A percentile compares a stretch with the other conserved stretches of the same genome.
phyloP scores from a whole-genome alignment of 1,140 invertebrate species.

The Orchesella cincta region DNA sequence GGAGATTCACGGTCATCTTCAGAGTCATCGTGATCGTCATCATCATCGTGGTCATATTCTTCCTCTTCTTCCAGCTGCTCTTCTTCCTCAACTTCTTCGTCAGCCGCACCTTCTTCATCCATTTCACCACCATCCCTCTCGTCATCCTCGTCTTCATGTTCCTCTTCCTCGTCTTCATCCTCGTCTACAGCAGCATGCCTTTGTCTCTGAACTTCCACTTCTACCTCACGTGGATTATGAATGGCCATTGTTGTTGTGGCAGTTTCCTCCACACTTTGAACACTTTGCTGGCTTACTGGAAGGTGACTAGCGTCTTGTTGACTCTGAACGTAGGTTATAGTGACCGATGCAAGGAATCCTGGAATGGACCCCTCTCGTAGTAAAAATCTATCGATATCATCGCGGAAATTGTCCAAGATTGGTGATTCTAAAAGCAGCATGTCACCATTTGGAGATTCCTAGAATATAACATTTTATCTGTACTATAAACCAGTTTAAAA shows the following conservation, averaged over 20 bases:
- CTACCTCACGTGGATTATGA: constrained; percentile 23
- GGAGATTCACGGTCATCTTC: constrained; percentile 23
- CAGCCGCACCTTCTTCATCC: constrained; percentile 13
- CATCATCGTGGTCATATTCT: constrained; percentile 14
- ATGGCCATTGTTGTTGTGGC: background rate
- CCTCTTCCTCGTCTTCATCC: constrained; percentile 31
- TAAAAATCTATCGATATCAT: constrained; percentile 47
- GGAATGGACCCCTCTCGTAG: constrained; percentile 43
- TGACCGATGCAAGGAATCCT: constrained; percentile 43
- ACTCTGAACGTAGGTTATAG: constrained; percentile 41
- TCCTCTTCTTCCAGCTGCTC: constrained; percentile 30
- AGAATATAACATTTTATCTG: constrained; percentile 25
- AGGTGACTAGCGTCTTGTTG: background rate
- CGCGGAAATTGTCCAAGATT: constrained; percentile 43
- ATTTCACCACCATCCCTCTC: constrained; percentile 29
- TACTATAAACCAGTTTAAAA: no score
- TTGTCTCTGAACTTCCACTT: constrained; percentile 34
- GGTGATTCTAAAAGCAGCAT: constrained; percentile 49
- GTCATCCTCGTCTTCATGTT: constrained; percentile 7
- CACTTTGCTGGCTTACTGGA: background rate
- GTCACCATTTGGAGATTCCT: constrained; percentile 46
- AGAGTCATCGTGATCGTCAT: constrained; percentile 22
- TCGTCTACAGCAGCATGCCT: background rate
- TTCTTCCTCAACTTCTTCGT: constrained; percentile 38
- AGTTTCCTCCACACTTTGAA: background rate